A percentile compares a stretch with the other conserved stretches of the same genome.
Conservation (phyloP, 1,140 invertebrate genomes). For the Drosophila chauvacae region DNA sequence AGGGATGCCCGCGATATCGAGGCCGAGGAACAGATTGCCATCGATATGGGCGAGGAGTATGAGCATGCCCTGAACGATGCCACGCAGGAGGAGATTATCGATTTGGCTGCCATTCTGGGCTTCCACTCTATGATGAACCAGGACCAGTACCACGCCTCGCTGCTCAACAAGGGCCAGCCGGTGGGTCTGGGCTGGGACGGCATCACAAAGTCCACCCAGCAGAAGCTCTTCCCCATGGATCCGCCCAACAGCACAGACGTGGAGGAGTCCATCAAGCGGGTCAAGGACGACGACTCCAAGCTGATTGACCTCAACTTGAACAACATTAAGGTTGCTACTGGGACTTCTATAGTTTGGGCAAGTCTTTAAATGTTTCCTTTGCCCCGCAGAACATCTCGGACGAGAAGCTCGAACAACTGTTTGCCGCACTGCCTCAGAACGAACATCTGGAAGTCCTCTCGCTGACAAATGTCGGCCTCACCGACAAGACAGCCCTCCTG, state of each 20-base stretch:
- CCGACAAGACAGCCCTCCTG: slow-evolving; percentile 93
- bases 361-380: neutral
- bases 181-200: slow-evolving; percentile 95
- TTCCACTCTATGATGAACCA: slow-evolving; percentile 99
- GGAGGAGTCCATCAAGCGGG: slow-evolving; percentile 94
- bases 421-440: slow-evolving; percentile 94
- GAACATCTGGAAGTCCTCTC: slow-evolving; percentile 96
- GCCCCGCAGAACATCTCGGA: slow-evolving; percentile 95
- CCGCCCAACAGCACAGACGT: slow-evolving; percentile 97
- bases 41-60: slow-evolving; percentile 97
- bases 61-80: slow-evolving; percentile 95
- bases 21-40: slow-evolving; percentile 94
- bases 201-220: slow-evolving; percentile 96
- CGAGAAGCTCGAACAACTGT: slow-evolving; percentile 96
- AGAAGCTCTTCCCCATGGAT: slow-evolving; percentile 95
- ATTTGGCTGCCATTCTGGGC: slow-evolving; percentile 98
- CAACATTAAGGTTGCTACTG: slow-evolving; percentile 94
- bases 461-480: slow-evolving; percentile 96
- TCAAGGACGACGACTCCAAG: slow-evolving; percentile 94
- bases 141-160: slow-evolving; percentile 99
- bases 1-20: slow-evolving; percentile 92
- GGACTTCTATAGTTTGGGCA: accelerated
- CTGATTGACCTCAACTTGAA: slow-evolving; percentile 97
- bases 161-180: slow-evolving; percentile 95
- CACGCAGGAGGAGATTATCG: slow-evolving; percentile 99